Percentiles rank a stretch among this genome's conserved stretches.
Evolutionary conservation across 2,113 vertebrate genomes (phyloP).

Genomic region (Syngnathus floridae): DNA sequence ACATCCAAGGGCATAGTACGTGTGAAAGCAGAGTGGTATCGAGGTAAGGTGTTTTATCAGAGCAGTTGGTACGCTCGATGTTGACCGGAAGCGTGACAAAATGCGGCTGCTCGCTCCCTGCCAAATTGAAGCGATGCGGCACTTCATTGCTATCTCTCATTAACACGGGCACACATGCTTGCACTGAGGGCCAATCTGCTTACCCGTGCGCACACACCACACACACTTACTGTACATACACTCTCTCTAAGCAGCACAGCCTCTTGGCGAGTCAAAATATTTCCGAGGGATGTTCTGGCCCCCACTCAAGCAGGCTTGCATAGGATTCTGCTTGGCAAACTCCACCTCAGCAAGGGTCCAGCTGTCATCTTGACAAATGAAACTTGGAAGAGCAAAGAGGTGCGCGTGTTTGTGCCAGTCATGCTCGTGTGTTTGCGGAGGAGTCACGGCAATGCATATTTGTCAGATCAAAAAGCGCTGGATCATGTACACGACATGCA

Average conservation of each 20-base stretch:
- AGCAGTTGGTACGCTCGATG: conserved; percentile 47
- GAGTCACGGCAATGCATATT: conserved; percentile 16
- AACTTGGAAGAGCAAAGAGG: conserved; percentile 57
- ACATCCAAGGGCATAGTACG: conserved; percentile 35
- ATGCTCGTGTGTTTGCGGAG: conserved; percentile 29
- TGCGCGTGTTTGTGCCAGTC: conserved; percentile 34
- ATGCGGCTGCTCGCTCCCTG: conserved; percentile 35
- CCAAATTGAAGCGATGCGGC: conserved; percentile 57
- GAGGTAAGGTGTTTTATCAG: conserved; percentile 28
- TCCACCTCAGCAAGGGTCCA: conserved; percentile 57
- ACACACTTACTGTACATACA: conserved; percentile 8
- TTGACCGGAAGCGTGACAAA: conserved; percentile 63
- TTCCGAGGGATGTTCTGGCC: conserved; percentile 62
- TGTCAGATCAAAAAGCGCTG: conserved; percentile 10
- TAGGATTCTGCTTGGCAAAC: conserved; percentile 62
- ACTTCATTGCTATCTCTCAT: conserved; percentile 43
- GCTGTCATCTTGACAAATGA: conserved; percentile 71
- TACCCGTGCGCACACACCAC: conserved; percentile 3
- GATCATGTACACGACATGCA: conserved; percentile 31
- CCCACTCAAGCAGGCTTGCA: conserved; percentile 36
- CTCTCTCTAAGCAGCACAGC: conserved; percentile 12
- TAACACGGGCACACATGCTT: conserved; percentile 12
- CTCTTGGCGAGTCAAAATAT: conserved; percentile 44
- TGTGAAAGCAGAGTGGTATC: conserved; percentile 16
- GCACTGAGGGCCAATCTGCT: conserved; percentile 18